phyloP scores from a whole-genome alignment of 2,888 invertebrate genomes.

The Metellina segmentata region DNA sequence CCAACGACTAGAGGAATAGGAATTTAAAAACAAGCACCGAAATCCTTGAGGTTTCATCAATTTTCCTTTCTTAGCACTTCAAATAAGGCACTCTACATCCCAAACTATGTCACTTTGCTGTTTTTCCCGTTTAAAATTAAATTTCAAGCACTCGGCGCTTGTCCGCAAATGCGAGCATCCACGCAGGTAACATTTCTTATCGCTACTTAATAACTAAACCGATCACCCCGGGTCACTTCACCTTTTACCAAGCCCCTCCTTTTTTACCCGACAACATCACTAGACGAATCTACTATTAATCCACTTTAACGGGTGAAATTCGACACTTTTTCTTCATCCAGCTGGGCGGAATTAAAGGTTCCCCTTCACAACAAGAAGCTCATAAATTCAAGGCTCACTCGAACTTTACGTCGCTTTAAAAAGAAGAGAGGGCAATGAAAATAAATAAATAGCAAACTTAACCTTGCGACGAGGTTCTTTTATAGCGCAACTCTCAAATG shows the following conservation, averaged over 20 bases:
- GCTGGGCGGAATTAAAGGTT: conserved; percentile 22
- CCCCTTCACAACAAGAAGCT: conserved; percentile 32
- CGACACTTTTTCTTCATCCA: conserved; percentile 29
- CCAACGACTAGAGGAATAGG: too few species aligned
- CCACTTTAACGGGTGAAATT: conserved; percentile 20
- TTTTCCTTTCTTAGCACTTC: neutral
- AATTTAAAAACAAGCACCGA: too few species aligned
- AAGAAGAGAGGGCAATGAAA: conserved; percentile 38
- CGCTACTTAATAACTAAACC: neutral
- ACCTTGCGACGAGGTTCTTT: conserved; percentile 27
- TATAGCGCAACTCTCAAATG: conserved; percentile 33
- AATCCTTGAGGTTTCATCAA: too few species aligned
- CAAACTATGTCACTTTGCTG: neutral
- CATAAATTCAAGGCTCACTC: conserved; percentile 50
- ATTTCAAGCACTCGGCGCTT: neutral
- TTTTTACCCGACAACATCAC: neutral
- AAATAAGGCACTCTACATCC: neutral
- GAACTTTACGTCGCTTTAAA: conserved; percentile 52
- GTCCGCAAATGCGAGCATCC: neutral
- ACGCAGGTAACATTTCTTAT: neutral
- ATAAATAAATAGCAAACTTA: conserved; percentile 58
- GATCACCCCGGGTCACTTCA: neutral
- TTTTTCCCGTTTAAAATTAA: neutral
- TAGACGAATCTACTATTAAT: conserved; percentile 31
- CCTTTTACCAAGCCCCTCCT: neutral